Evolutionary conservation across 2,797 vertebrate genomes (phyloP).

Genomic region (Notamacropus eugenii): DNA sequence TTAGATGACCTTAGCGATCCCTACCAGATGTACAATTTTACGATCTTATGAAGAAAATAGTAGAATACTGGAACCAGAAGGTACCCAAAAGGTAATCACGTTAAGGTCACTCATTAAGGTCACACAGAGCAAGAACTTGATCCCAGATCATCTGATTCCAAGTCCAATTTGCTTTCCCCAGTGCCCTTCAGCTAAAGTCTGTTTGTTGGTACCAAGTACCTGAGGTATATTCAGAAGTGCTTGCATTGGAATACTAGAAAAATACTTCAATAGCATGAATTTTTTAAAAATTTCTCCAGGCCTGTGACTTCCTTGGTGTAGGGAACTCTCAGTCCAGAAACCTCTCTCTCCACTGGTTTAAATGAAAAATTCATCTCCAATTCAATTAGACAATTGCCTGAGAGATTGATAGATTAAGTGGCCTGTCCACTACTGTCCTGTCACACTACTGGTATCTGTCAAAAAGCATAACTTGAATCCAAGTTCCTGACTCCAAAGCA

Average conservation of each 20-base stretch:
- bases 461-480: background rate
- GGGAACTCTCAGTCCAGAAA: background rate
- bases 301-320: background rate
- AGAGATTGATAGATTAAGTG: background rate
- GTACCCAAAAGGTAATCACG: background rate
- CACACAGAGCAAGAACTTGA: no score
- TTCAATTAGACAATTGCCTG: background rate
- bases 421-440: background rate
- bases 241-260: slow-evolving; percentile 41
- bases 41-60: background rate
- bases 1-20: background rate
- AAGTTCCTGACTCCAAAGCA: background rate
- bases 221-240: slow-evolving; percentile 29
- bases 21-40: background rate
- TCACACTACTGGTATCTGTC: background rate
- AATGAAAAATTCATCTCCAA: background rate
- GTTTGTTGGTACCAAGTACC: background rate
- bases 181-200: background rate
- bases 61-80: background rate
- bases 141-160: background rate
- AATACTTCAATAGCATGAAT: background rate
- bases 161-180: background rate
- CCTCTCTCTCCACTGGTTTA: background rate
- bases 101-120: background rate
- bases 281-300: background rate